Conservation (phyloP, 2,888 invertebrate species). For the Tolmerus cingulatus region DNA sequence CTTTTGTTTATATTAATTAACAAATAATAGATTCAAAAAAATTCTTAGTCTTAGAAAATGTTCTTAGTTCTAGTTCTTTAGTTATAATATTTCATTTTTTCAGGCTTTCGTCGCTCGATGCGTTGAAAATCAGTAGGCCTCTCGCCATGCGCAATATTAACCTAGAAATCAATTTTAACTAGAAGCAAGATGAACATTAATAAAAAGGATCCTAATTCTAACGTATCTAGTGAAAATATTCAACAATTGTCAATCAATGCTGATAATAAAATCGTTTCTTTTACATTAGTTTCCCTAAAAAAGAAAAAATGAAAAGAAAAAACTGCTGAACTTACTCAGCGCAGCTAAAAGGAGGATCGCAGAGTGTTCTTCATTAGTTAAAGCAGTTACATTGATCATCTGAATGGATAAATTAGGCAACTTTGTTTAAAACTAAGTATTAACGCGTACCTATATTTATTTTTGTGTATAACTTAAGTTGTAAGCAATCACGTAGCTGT, state of each 20-base stretch:
- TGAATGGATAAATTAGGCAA: neutral
- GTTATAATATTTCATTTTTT: too few relatives aligned
- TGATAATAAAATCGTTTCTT: slow-evolving; percentile 12
- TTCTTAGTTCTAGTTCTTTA: too few relatives aligned
- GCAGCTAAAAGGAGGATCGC: neutral
- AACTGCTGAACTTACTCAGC: neutral
- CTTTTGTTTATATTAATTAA: too few relatives aligned
- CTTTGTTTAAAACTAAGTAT: neutral
- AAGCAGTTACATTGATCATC: neutral
- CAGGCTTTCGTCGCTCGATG: slow-evolving; percentile 60
- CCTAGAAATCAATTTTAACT: slow-evolving; percentile 10
- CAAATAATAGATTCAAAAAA: too few relatives aligned
- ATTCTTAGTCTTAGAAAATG: too few relatives aligned
- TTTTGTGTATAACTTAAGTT: slow-evolving; percentile 5
- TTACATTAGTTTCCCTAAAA: neutral
- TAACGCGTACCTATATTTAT: neutral
- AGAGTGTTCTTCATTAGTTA: neutral
- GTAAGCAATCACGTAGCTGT: slow-evolving; percentile 13
- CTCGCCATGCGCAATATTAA: neutral
- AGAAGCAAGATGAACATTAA: neutral
- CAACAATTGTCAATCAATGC: slow-evolving; percentile 37
- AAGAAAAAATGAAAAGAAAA: neutral
- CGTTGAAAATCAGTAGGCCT: slow-evolving; percentile 52
- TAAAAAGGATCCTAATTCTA: slow-evolving; percentile 6
- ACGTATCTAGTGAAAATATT: slow-evolving; percentile 12